Percentiles rank a stretch among this genome's conserved stretches.
These are phyloP conservation scores for Oceanodroma leucorhoa DNA, from an alignment of 2,797 vertebrate genomes.

Conservation along the genomic window DNA sequence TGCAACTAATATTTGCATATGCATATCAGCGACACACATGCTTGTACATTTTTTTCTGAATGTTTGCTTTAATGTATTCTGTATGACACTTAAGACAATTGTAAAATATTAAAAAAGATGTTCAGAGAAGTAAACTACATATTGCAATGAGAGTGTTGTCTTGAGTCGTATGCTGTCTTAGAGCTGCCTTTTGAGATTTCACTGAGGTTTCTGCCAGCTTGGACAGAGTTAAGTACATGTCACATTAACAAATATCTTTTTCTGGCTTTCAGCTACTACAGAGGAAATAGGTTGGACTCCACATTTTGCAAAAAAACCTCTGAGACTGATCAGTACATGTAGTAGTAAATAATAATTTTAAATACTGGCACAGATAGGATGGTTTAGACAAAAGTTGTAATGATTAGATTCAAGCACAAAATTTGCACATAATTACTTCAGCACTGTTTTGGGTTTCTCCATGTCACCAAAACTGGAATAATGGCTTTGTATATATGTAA, in stretches of 20 bases:
- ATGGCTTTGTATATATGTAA: background rate
- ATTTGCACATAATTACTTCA: background rate
- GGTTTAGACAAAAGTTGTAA: background rate
- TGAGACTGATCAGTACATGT: background rate
- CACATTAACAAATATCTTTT: background rate
- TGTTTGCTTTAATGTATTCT: conserved; percentile 41
- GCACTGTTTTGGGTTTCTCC: background rate
- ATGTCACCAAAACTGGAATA: background rate
- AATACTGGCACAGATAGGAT: background rate
- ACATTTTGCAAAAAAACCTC: background rate
- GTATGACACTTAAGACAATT: background rate
- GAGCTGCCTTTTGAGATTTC: background rate
- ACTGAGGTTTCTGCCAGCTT: background rate
- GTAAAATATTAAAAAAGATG: conserved; percentile 50
- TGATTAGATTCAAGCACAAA: background rate
- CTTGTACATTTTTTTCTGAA: conserved; percentile 16
- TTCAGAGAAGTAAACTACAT: background rate
- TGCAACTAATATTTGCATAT: background rate
- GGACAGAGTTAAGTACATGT: background rate
- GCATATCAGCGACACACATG: background rate
- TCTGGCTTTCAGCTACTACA: background rate
- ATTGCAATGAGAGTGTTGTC: background rate
- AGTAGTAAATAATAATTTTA: background rate
- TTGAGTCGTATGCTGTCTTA: background rate
- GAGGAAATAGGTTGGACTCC: background rate